A percentile compares a stretch with the other conserved stretches of the same genome.
Conservation (phyloP, 2,797 vertebrate genomes). For the Paratrypauchen microcephalus region DNA sequence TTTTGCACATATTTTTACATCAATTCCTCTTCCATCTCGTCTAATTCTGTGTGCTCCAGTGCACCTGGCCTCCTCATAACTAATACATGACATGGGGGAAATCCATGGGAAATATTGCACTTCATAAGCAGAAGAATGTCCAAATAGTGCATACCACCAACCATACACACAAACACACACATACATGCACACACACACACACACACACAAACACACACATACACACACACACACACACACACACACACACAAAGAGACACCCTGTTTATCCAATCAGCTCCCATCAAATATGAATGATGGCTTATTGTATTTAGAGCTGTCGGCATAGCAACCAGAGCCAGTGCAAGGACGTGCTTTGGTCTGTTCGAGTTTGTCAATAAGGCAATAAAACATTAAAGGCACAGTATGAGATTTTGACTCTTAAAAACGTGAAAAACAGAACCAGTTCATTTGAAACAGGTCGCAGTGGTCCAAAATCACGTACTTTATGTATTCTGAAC, state of each 20-base stretch:
- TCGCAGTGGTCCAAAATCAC: too few species aligned
- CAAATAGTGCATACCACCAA: conserved; percentile 20
- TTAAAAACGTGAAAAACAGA: not conserved
- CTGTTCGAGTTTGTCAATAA: not conserved
- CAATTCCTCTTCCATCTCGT: too few species aligned
- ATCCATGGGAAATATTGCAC: conserved; percentile 11
- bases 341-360: not conserved
- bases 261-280: conserved; percentile 73
- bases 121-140: conserved; percentile 1
- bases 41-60: not conserved
- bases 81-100: conserved; percentile 1
- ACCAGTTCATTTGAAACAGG: too few species aligned
- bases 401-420: too few species aligned
- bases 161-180: conserved; percentile 39
- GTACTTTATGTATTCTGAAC: too few species aligned
- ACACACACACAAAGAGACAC: conserved; percentile 41
- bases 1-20: too few species aligned
- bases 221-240: conserved; percentile 58
- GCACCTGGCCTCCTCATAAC: conserved; percentile 6
- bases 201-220: conserved; percentile 50
- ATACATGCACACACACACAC: conserved; percentile 53
- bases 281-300: conserved; percentile 75
- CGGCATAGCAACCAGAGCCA: conserved; percentile 33
- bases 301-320: conserved; percentile 53
- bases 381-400: not conserved